Evolutionary conservation across 92 coral and sea anemone species (phyloP), one percentile per base, ranked within the genome.

Genomic region (Diadumene lineata): DNA sequence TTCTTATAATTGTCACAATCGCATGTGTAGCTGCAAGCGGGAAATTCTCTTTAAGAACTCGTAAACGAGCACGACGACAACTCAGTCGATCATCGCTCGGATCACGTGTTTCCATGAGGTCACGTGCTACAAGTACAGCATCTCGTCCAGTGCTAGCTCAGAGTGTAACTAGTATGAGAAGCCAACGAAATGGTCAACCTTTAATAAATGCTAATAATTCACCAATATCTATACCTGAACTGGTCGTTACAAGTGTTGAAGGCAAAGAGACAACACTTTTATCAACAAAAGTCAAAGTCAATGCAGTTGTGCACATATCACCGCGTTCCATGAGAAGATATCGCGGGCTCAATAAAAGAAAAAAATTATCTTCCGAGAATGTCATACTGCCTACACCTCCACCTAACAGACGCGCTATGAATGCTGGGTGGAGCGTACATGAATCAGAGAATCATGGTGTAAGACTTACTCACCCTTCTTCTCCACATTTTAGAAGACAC

Each of bases 21-120:
- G 38, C 56, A 56, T 72, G 62, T 46, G 16, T 72, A 0, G 77
- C 66, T 25, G 53, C 23, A 11, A 61, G 64, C 22, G 76, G 77
- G 16, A 72, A 72, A 43, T 43, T 56, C 16, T 72, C 77, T 3
- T 21, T 31, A 19, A 43, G 73, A 34, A 15, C 31, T 32, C 65
- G 77, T 16, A 72, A 72, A 26, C 66, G 67, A 25, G 77, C 77
- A 6, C 43, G 66, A 56, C 77, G 67, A 33, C 77, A 61, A 8
- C 30, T 56, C 31, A 55, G 65, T 43, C 61, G 65, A 2, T 21
- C 44, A 17, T 28, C 16, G 22, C 66, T 24, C n/a, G 51, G 56
- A 7, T 72, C 77, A 72, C 65, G 67, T 31, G 56, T 72, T 33
- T 72, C 77, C 15, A 56, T 56, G 77, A 16, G 60, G 31, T 72